A percentile compares a stretch with the other conserved stretches of the same genome.
Evolutionary conservation across 2,113 vertebrate genomes (phyloP).

Genomic region (Delphinus delphis): DNA sequence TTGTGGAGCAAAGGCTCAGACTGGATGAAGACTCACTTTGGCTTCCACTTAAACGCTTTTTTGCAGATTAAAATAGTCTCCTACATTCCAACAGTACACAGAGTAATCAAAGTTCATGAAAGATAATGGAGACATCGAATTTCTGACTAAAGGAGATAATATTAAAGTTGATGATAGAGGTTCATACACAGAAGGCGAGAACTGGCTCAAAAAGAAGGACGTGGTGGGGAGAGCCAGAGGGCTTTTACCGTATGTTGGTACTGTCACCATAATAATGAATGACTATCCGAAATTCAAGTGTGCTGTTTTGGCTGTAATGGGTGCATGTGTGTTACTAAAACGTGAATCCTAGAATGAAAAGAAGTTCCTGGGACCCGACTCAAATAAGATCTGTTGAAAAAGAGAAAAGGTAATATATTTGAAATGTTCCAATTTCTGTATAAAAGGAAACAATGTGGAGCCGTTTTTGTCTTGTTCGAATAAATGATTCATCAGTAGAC

Average conservation of each 20-base stretch:
- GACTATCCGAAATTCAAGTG: background rate
- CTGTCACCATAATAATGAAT: background rate
- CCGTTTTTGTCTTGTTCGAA: background rate
- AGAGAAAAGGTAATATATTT: background rate
- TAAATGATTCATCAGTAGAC: background rate
- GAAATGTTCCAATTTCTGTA: background rate
- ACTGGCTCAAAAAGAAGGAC: background rate
- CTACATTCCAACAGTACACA: background rate
- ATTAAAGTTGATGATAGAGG: background rate
- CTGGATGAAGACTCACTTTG: background rate
- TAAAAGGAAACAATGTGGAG: background rate
- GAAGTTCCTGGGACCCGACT: background rate
- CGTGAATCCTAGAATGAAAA: background rate
- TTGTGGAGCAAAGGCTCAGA: background rate
- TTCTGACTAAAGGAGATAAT: background rate
- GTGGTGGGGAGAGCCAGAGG: background rate
- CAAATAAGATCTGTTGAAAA: background rate
- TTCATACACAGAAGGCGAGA: background rate
- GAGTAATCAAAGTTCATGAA: background rate
- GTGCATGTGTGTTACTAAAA: background rate
- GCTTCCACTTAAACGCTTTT: background rate
- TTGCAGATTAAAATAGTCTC: background rate
- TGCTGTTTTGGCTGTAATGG: background rate
- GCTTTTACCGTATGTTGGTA: background rate
- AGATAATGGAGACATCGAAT: background rate